Evolutionary conservation across 1,140 invertebrate genomes (phyloP).

Genomic region (Chelonus insularis): DNA sequence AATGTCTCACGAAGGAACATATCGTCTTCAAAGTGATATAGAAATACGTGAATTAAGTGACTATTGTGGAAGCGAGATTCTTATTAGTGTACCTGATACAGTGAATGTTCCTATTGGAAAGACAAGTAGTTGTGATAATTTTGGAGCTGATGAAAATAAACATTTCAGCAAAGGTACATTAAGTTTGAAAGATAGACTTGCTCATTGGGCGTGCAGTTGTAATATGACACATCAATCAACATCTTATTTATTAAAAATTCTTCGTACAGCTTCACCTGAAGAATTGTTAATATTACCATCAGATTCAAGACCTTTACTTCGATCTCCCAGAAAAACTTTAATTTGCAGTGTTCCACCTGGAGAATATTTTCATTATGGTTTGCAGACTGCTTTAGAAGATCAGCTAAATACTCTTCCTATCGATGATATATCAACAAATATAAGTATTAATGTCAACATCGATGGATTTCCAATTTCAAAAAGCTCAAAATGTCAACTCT

Average conservation of each 20-base stretch:
- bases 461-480: slow-evolving; percentile 19
- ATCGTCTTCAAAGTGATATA: no score
- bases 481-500: slow-evolving; percentile 30
- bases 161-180: neutral
- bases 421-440: neutral
- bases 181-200: neutral
- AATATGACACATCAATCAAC: neutral
- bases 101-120: no score
- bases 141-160: no score
- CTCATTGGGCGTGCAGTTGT: neutral
- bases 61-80: no score
- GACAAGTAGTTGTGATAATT: no score
- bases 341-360: neutral
- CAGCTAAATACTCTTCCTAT: neutral
- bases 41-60: no score
- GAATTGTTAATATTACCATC: neutral
- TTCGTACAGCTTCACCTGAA: neutral
- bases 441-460: slow-evolving; percentile 28
- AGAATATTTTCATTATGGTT: slow-evolving; percentile 9
- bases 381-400: neutral
- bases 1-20: no score
- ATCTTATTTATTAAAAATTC: neutral
- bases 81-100: no score
- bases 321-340: neutral
- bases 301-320: neutral